Percentiles rank a stretch among this genome's conserved stretches.
These are phyloP conservation scores for Euplagia quadripunctaria DNA, from an alignment of 2,888 invertebrate species.

Conservation along the genomic window DNA sequence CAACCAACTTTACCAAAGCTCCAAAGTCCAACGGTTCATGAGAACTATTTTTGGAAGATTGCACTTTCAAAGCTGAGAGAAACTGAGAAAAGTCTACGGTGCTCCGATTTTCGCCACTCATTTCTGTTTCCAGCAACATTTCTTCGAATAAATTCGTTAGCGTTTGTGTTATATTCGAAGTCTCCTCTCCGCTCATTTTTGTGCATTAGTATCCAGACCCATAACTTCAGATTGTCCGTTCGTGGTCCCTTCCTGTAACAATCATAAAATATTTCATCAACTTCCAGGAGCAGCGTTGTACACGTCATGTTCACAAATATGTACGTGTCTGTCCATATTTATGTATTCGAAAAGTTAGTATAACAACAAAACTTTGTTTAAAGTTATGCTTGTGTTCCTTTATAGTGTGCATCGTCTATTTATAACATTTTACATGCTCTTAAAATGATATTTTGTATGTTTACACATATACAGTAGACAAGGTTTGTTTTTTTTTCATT, in stretches of 20 bases:
- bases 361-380: neutral
- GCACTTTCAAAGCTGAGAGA: conserved; percentile 68
- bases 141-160: conserved; percentile 79
- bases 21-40: conserved; percentile 78
- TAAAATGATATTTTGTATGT: neutral
- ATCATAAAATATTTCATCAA: conserved; percentile 21
- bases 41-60: conserved; percentile 66
- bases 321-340: neutral
- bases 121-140: conserved; percentile 74
- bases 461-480: neutral
- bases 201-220: conserved; percentile 21
- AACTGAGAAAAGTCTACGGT: conserved; percentile 74
- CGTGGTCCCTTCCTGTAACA: conserved; percentile 51
- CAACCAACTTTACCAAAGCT: conserved; percentile 75
- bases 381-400: neutral
- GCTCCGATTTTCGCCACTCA: conserved; percentile 68
- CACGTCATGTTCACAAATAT: neutral
- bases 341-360: neutral
- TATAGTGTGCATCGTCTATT: neutral
- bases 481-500: too few species aligned
- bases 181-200: conserved; percentile 70
- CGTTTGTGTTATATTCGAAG: conserved; percentile 76
- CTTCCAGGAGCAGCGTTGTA: neutral
- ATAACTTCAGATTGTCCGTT: conserved; percentile 29
- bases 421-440: neutral